These are phyloP conservation scores for Amphiprion ocellaris DNA, from an alignment of 2,113 vertebrate species.

Conservation along the genomic window DNA sequence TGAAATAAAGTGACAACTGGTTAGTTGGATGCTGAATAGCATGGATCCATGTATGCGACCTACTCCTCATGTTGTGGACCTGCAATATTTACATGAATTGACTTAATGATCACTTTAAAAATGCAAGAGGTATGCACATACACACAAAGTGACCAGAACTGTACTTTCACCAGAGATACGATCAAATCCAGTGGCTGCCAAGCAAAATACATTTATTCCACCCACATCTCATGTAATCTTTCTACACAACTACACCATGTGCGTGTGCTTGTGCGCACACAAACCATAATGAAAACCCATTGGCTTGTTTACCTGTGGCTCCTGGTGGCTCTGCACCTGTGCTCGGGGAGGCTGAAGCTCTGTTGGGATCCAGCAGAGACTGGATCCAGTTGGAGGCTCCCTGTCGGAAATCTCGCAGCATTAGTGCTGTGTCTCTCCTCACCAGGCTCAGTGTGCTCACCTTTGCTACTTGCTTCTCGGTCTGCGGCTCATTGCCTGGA, in stretches of 20 bases:
- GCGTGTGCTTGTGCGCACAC: not conserved
- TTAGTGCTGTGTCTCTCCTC: slow-evolving; percentile 86
- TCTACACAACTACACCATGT: slow-evolving; percentile 11
- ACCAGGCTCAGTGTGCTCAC: slow-evolving; percentile 86
- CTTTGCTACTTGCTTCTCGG: slow-evolving; percentile 83
- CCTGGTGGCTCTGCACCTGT: slow-evolving; percentile 41
- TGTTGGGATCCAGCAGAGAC: slow-evolving; percentile 85
- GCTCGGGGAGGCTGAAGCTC: slow-evolving; percentile 50
- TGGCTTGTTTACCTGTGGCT: slow-evolving; percentile 58
- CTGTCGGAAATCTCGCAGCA: slow-evolving; percentile 87
- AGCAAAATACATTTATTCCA: slow-evolving; percentile 29
- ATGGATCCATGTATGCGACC: slow-evolving; percentile 36
- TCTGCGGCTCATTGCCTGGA: slow-evolving; percentile 83
- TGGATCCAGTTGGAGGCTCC: slow-evolving; percentile 92
- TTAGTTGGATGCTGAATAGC: slow-evolving; percentile 46
- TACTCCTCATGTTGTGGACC: slow-evolving; percentile 36
- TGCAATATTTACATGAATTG: slow-evolving; percentile 21
- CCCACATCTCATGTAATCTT: slow-evolving; percentile 1
- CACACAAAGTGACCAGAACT: not conserved
- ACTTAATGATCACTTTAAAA: slow-evolving; percentile 31
- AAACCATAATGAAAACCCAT: not conserved
- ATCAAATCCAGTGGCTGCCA: slow-evolving; percentile 17
- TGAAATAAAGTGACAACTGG: slow-evolving; percentile 45
- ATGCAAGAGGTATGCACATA: not conserved
- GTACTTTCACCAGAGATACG: not conserved